phyloP scores from a whole-genome alignment of 2,888 invertebrate genomes.

The Unio delphinus region DNA sequence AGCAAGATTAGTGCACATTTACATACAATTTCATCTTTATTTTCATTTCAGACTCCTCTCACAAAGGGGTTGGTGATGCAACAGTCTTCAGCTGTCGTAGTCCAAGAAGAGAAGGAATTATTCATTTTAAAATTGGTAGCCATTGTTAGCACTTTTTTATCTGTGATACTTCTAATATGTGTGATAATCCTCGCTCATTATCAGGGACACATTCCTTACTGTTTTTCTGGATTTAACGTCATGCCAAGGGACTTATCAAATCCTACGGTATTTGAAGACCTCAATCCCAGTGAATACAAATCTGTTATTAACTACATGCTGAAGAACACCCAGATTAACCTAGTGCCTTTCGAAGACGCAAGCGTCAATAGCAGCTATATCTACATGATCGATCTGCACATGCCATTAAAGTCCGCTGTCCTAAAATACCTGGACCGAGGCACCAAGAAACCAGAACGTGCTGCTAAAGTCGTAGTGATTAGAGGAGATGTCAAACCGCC shows the following conservation, averaged over 20 bases:
- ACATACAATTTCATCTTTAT: not conserved
- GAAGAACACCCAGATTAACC: slow-evolving; percentile 30
- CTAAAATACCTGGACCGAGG: slow-evolving; percentile 46
- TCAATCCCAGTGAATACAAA: slow-evolving; percentile 48
- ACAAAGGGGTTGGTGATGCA: not conserved
- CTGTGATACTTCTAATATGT: slow-evolving; percentile 32
- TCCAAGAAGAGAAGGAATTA: slow-evolving; percentile 2
- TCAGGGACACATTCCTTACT: slow-evolving; percentile 36
- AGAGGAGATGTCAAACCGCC: slow-evolving; percentile 56
- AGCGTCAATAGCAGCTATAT: slow-evolving; percentile 54
- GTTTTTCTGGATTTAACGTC: slow-evolving; percentile 31
- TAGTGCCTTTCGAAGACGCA: slow-evolving; percentile 41
- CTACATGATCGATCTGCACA: slow-evolving; percentile 55
- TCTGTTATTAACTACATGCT: slow-evolving; percentile 52
- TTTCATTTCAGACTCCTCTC: slow-evolving; percentile 8
- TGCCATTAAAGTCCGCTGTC: slow-evolving; percentile 52
- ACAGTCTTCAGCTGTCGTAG: not conserved
- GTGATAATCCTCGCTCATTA: slow-evolving; percentile 32
- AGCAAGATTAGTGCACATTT: too few relatives aligned
- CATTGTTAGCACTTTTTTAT: slow-evolving; percentile 19
- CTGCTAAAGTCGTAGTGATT: slow-evolving; percentile 54
- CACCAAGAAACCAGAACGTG: slow-evolving; percentile 46
- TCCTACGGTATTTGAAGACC: slow-evolving; percentile 56
- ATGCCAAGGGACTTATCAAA: slow-evolving; percentile 38
- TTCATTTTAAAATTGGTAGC: slow-evolving; percentile 16